phyloP scores from a whole-genome alignment of 2,113 vertebrate species.

The Desmodus rotundus region DNA sequence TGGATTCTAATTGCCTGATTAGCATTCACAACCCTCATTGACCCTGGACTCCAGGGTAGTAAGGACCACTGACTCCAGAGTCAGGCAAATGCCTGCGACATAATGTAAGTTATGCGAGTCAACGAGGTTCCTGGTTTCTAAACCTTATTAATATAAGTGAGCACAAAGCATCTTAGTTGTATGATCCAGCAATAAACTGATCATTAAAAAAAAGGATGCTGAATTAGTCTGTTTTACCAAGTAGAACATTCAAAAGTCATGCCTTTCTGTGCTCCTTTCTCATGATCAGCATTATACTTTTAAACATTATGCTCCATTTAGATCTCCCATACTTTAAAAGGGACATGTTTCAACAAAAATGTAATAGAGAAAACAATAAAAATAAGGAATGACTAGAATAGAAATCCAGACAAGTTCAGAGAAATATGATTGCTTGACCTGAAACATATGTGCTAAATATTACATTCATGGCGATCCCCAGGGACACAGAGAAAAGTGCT shows the following conservation, averaged over 20 bases:
- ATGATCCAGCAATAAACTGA: not conserved
- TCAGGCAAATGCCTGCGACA: not conserved
- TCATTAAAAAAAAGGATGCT: not conserved
- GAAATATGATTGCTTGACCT: slow-evolving; percentile 5
- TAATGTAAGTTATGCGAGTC: not conserved
- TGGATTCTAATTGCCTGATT: not conserved
- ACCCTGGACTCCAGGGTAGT: not conserved
- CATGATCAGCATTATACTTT: not conserved
- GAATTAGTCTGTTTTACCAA: slow-evolving; percentile 4
- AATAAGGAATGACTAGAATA: not conserved
- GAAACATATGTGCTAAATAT: slow-evolving; percentile 6
- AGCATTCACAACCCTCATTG: not conserved
- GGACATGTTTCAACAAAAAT: not conserved
- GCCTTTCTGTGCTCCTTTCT: not conserved
- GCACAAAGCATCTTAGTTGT: not conserved
- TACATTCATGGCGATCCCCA: not conserved
- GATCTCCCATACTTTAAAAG: not conserved
- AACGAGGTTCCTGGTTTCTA: not conserved
- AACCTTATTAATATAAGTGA: not conserved
- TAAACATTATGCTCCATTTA: not conserved
- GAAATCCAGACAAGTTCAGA: not conserved
- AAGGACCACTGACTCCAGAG: not conserved
- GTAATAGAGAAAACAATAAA: not conserved
- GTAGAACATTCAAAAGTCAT: slow-evolving; percentile 16
- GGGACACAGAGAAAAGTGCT: not conserved